These are phyloP conservation scores for Aurelia aurita complex sp. Pacific DNA, from an alignment of 30 jellyfish, hydroid and myxozoan genomes.

Conservation along the genomic window DNA sequence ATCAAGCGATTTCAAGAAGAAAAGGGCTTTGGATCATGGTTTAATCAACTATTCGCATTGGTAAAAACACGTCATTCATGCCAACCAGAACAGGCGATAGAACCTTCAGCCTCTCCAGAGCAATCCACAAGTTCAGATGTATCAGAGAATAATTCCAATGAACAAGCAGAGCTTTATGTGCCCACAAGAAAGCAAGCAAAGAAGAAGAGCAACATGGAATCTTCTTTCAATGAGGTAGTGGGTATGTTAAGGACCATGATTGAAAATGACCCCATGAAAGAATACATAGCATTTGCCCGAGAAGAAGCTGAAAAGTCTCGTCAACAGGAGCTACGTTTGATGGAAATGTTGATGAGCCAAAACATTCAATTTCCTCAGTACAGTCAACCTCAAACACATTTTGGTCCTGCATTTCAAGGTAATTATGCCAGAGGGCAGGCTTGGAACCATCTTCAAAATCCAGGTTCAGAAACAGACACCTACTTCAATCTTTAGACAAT, in stretches of 20 bases:
- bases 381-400: neutral
- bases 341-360: slow-evolving; percentile 1
- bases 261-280: slow-evolving; percentile 38
- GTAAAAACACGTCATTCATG: slow-evolving; percentile 40
- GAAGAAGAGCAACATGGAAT: slow-evolving; percentile 9
- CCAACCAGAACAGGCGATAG: slow-evolving; percentile 64
- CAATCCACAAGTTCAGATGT: slow-evolving; percentile 18
- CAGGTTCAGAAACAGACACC: slow-evolving; percentile 11
- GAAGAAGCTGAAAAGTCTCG: slow-evolving; percentile 51
- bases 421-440: slow-evolving; percentile 10
- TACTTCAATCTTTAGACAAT: slow-evolving; percentile 6
- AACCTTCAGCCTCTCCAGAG: slow-evolving; percentile 18
- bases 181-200: slow-evolving; percentile 10
- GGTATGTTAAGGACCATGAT: slow-evolving; percentile 25
- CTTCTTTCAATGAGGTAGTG: slow-evolving; percentile 21
- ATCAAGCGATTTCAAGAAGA: slow-evolving; percentile 33
- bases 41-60: slow-evolving; percentile 2
- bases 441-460: slow-evolving; percentile 7
- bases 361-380: too few species aligned
- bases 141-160: neutral
- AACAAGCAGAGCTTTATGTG: slow-evolving; percentile 8
- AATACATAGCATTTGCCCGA: slow-evolving; percentile 38
- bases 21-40: slow-evolving; percentile 29
- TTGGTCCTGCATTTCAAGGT: slow-evolving; percentile 1
- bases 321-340: slow-evolving; percentile 19